Evolutionary conservation across 2,113 vertebrate species (phyloP).

Genomic region (Bagarius yarrelli): DNA sequence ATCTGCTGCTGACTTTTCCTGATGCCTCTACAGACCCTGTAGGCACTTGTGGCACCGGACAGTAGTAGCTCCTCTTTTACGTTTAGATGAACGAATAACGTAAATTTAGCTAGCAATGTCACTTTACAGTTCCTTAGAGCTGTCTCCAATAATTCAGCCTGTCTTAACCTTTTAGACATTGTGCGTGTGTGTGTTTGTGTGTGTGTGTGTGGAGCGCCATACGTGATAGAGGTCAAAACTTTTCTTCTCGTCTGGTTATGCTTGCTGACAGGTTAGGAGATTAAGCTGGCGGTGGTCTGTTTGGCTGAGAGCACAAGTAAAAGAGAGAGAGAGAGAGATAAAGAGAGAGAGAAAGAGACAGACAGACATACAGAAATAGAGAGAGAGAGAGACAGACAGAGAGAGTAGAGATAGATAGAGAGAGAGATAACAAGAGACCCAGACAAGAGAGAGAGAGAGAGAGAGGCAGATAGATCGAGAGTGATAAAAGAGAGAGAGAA

Average conservation of each 20-base stretch:
- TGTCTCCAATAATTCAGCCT: background rate
- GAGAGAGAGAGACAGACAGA: background rate
- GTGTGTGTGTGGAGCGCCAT: constrained; percentile 58
- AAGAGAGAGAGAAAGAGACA: background rate
- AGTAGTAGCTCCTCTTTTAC: too few relatives aligned
- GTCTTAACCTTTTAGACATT: too few relatives aligned
- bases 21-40: too few relatives aligned
- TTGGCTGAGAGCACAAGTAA: constrained; percentile 74
- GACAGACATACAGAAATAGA: background rate
- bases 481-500: too few relatives aligned
- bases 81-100: too few relatives aligned
- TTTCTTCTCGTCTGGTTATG: constrained; percentile 97
- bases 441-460: too few relatives aligned
- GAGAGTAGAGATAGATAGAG: too few relatives aligned
- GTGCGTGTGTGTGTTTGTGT: constrained; percentile 2
- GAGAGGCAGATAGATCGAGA: too few relatives aligned
- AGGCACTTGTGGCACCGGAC: too few relatives aligned
- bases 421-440: too few relatives aligned
- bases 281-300: constrained; percentile 98
- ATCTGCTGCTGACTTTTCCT: too few relatives aligned
- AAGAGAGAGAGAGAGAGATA: background rate
- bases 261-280: constrained; percentile 96
- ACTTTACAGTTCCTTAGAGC: background rate
- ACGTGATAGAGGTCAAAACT: constrained; percentile 99
- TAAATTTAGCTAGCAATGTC: too few relatives aligned